Evolutionary conservation across 2,888 invertebrate genomes (phyloP), one percentile per base, ranked within the genome.

Genomic region (Eulithis prunata): DNA sequence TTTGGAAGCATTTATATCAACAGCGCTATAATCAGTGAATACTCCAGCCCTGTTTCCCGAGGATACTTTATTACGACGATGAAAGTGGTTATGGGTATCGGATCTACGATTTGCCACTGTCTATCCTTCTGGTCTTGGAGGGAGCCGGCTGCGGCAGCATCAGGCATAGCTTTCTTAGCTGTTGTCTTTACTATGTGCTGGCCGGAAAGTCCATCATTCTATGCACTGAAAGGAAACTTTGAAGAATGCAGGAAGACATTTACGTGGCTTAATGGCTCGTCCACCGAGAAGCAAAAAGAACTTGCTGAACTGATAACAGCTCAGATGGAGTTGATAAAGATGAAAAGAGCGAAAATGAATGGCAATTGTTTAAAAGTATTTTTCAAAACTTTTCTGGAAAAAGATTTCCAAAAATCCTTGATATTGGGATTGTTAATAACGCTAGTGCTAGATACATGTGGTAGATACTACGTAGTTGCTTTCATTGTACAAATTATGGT

Each of bases 381-480:
- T 47, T 14, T 47, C 8, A 47, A 47, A 47, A 13, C 47, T 14
- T 47, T 47, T 14, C 47, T 47, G 14, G 47, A 47, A 47, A 47
- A 14, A 3, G 14, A 14, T 47, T 47, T 47, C 47, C 47, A 47
- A 14, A 47, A 47, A 47, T 13, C 47, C 7, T 21, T 54, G 38
- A 14, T 61, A 11, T 49, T 61, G n/a, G 32, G 55, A 21, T 46
- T 55, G n/a, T 47, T 62, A 32, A 43, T 62, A 14, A 56, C 56
- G 7, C 12, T 62, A 13, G 41, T 56, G 11, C 51, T 62, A 43
- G 62, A 62, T 21, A 32, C 62, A 7, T 56, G 62, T 51, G 62
- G 62, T 14, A 62, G 62, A 51, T 62, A 56, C 14, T 62, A 43
- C 49, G 49, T 62, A 11, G 62, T 62, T 32, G 62, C 62, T 11